Percentiles rank a stretch among this genome's conserved stretches.
Conservation (phyloP, 2,797 vertebrate genomes). For the Limosa lapponica region DNA sequence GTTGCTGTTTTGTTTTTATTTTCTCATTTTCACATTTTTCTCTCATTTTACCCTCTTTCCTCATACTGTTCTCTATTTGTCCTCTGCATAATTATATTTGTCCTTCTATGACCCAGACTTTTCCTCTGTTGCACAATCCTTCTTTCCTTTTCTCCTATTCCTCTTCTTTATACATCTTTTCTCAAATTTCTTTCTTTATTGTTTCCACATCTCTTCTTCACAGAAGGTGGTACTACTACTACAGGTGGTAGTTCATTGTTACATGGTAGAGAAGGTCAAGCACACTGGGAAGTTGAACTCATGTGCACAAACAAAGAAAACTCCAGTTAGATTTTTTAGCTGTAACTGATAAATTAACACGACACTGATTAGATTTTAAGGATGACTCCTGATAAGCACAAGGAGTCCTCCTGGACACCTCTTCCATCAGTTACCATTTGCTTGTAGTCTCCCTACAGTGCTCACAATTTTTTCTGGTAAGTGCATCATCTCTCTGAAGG, state of each 20-base stretch:
- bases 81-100: neutral
- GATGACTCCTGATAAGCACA: neutral
- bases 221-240: no score
- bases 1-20: neutral
- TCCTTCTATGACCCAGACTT: neutral
- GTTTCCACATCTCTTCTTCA: neutral
- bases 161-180: neutral
- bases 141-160: neutral
- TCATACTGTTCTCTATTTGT: neutral
- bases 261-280: neutral
- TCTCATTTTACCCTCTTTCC: neutral
- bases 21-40: neutral
- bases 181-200: neutral
- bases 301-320: neutral
- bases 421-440: neutral
- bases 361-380: neutral
- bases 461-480: neutral
- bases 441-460: neutral
- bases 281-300: neutral
- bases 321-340: neutral
- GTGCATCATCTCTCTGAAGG: neutral
- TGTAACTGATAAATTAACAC: neutral
- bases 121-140: neutral
- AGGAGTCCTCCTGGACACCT: neutral
- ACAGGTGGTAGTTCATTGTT: neutral